Evolutionary conservation across 2,113 vertebrate species (phyloP), one percentile per base, ranked within the genome.

Genomic region (Notarius quadriscutis): DNA sequence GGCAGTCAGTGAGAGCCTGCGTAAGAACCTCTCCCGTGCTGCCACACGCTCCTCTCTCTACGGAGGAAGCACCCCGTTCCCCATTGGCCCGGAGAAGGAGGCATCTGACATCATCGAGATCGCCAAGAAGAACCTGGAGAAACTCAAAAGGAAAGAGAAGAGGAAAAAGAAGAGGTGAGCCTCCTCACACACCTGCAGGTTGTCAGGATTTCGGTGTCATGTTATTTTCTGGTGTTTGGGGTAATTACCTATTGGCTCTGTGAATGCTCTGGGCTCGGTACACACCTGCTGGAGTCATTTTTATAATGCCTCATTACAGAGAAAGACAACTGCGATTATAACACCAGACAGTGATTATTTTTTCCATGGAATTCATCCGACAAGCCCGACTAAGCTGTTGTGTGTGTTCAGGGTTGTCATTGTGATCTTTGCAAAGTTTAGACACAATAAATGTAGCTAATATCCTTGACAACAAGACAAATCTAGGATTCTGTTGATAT

Each of bases 41-140:
- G 96, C 97, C 25, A 93, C 96, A 0, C 96, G 97, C 87, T 93
- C 97, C 7, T 93, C 97, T 0, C 96, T 97, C 75, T 98, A 96
- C 77, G 94, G 93, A 0, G 95, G 96, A 3, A 91, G 96, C 0
- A 91, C 94, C 34, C 91, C 96, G 50, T 96, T 96, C 91, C 93
- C 97, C 81, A 93, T 90, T 83, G 95, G 89, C 89, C 94, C 97
- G 0, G 97, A 99, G 90, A 98, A 96, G 84, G 98, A 98, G 89
- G 96, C 97, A 22, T 95, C 93, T 58, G 97, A 99, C 77, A 96
- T 99, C 86, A 97, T 99, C 81, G 96, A 97, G 92, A 94, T 99
- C 91, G 98, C 98, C 87, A 99, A 99, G 94, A 98, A 96, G 87
- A 96, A 99, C 89, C 94, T 99, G 93, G 96, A 99, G 93, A 99